Evolutionary conservation across 2,113 vertebrate genomes (phyloP).

Genomic region (Lepisosteus osseus): DNA sequence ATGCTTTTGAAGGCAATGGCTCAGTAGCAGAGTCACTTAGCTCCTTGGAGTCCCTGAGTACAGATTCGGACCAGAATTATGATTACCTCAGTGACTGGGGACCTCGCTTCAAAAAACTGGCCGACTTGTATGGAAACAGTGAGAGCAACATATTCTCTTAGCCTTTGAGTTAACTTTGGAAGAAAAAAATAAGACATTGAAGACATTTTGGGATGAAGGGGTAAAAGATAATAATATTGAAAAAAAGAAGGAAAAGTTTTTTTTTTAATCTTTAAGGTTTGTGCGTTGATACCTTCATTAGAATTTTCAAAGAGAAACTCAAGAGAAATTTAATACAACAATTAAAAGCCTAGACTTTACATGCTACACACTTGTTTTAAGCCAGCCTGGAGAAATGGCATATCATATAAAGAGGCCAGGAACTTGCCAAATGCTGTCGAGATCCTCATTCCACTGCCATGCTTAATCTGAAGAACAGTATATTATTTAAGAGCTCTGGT

Average conservation of each 20-base stretch:
- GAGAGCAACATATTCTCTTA: conserved; percentile 82
- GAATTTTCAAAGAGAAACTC: conserved; percentile 13
- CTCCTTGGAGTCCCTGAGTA: conserved; percentile 88
- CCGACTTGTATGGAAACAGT: conserved; percentile 85
- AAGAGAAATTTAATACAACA: conserved; percentile 3
- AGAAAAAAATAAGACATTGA: conserved; percentile 17
- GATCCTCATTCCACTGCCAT: conserved; percentile 50
- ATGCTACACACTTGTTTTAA: conserved; percentile 28
- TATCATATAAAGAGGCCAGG: conserved; percentile 8
- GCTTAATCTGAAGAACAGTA: conserved; percentile 36
- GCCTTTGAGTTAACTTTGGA: conserved; percentile 55
- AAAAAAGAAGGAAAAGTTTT: conserved; percentile 6
- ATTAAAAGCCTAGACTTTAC: conserved; percentile 26
- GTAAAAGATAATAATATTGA: conserved; percentile 38
- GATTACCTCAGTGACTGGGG: conserved; percentile 97
- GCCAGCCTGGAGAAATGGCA: conserved; percentile 36
- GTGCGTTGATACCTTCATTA: not conserved
- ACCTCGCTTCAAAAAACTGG: conserved; percentile 92
- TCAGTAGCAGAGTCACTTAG: conserved; percentile 91
- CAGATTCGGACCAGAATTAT: conserved; percentile 95
- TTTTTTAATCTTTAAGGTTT: conserved; percentile 12
- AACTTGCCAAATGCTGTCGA: conserved; percentile 32
- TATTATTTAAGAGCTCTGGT: conserved; percentile 42
- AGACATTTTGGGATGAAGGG: conserved; percentile 47
- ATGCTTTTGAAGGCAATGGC: conserved; percentile 88